Evolutionary conservation across 2,888 invertebrate species (phyloP), one percentile per base, ranked within the genome.

Genomic region (Meteorus cinctellus): DNA sequence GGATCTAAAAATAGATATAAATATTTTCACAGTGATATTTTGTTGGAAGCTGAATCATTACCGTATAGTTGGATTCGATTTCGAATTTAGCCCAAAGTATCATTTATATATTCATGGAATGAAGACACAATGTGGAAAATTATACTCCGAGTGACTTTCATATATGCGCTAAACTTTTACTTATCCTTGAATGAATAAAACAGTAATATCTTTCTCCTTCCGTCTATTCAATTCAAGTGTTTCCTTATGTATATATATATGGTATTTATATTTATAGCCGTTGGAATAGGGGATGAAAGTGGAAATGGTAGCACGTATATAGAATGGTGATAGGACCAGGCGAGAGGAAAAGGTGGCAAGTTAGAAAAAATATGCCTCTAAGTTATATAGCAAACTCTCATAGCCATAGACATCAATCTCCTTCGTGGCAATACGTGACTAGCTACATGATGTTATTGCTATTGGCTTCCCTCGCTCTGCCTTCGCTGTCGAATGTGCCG

Each of bases 381-480:
- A 70, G 59, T 31, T 34, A 70, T 36, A 34, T 34, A 63, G 12
- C 36, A 36, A 36, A 41, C 55, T 51, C 59, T 36, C 36, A 63
- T 63, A 63, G 31, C 31, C 19, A 34, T 51, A 14, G 59, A 70
- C 69, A 70, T 70, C 69, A 70, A 59, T 59, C 69, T 70, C 36
- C 41, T 8, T 10, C 69, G 34, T 14, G 36, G 59, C 69, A n/a
- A 45, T 66, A 59, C 69, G 59, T 70, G 69, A 70, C 69, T 70
- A n/a, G 69, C 34, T 70, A 59, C 59, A 55, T 70, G 69, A 55
- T 51, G 59, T 70, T 70, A 70, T 70, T 70, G 69, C 69, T 55
- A 55, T 55, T 55, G 55, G 19, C 55, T 34, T 55, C n/a, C 12
- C n/a, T 31, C 69, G 16, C 19, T 69, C 59, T 6, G 36, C 14